Evolutionary conservation across 2,113 vertebrate species (phyloP), one percentile per base, ranked within the genome.

Genomic region (Apeltes quadracus): DNA sequence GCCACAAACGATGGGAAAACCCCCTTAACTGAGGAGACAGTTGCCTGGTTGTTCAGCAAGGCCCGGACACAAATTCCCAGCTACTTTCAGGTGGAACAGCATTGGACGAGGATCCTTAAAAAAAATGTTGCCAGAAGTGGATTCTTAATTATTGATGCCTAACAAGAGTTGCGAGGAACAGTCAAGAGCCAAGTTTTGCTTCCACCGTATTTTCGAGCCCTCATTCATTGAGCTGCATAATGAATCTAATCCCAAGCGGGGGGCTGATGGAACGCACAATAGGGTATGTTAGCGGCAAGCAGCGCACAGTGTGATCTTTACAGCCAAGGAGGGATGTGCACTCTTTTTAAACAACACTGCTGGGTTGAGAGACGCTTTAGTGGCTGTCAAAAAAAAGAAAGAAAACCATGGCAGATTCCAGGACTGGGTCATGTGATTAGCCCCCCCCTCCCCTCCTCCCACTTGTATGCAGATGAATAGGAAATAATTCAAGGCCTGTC

Each of bases 391-490:
- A 70, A 72, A 39, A 71, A 69, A 36, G 68, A 72, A 39, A 71
- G 69, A 72, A 78, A 46, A 63, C 23, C 22, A 32, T 41, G 23
- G 15, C 69, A 68, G 63, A 64, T 72, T 85, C 32, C 81, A 82
- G 81, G 62, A 79, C 13, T 53, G 63, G 39, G 58, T 91, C 89
- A 91, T 86, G 81, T 92, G 90, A 90, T 69, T 20, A 43, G 6
- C 6, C 23, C 57, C 44, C 71, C 69, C 82, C 75, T 71, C 39
- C 36, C 29, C 79, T 65, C 68, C 71, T 69, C 46, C 71, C 72
- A 48, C 20, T 41, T 39, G 50, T 56, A 53, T 61, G 61, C 32
- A 59, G 76, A 92, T 90, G 81, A 90, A 89, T 88, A 72, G 50
- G 9, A 72, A 67, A 68, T 67, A 53, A 78, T 61, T 78, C 51